Percentiles rank a stretch among this genome's conserved stretches.
These are phyloP conservation scores for Falcunculus frontatus DNA, from an alignment of 2,113 vertebrate species.

Conservation along the genomic window DNA sequence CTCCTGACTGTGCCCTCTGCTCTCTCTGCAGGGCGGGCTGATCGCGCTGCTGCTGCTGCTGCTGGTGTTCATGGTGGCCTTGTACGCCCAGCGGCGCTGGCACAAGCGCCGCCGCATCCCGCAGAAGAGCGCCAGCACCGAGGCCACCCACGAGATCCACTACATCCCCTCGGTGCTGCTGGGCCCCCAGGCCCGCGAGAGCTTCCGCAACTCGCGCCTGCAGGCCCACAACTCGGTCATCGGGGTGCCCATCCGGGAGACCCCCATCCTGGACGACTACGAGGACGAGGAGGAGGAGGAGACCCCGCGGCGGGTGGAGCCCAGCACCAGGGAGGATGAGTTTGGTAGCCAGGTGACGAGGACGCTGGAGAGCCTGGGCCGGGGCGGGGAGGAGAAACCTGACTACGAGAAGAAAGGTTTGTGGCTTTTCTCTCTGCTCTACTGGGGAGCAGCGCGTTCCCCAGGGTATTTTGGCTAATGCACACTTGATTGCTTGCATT, in stretches of 20 bases:
- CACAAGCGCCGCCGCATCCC: constrained; percentile 89
- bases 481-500: not conserved
- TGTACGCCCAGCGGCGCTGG: constrained; percentile 93
- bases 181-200: constrained; percentile 88
- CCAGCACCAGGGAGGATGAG: constrained; percentile 77
- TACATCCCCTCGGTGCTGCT: constrained; percentile 96
- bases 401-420: constrained; percentile 89
- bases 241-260: constrained; percentile 93
- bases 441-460: not conserved
- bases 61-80: constrained; percentile 90
- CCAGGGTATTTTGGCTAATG: not conserved
- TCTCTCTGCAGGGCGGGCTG: constrained; percentile 84
- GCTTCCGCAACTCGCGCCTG: constrained; percentile 82
- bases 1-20: not conserved
- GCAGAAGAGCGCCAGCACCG: constrained; percentile 95
- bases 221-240: constrained; percentile 91
- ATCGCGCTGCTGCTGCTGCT: constrained; percentile 91
- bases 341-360: constrained; percentile 77
- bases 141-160: constrained; percentile 98
- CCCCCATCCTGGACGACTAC: constrained; percentile 94
- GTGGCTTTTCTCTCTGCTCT: not conserved
- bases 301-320: constrained; percentile 72
- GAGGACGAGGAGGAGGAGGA: constrained; percentile 91
- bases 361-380: constrained; percentile 78
- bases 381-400: constrained; percentile 76